phyloP scores from a whole-genome alignment of 2,113 vertebrate species.

The Dromas ardeola region DNA sequence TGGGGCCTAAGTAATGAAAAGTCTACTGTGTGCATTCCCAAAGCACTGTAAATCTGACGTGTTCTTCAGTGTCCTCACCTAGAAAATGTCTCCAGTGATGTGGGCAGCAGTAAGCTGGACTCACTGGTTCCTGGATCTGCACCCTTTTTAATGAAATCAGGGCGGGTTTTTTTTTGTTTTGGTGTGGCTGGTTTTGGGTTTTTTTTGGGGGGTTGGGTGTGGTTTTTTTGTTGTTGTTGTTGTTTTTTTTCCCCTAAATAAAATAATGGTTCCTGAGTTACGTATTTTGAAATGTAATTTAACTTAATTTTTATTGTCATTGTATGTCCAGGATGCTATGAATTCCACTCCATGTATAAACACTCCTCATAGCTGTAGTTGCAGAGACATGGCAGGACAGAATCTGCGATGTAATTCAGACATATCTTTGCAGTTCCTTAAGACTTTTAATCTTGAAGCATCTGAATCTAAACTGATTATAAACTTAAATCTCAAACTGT shows the following conservation, averaged over 20 bases:
- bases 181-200: neutral
- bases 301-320: neutral
- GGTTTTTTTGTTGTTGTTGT: neutral
- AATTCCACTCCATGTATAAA: neutral
- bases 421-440: neutral
- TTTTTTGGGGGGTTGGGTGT: no score
- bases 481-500: neutral
- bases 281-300: neutral
- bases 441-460: neutral
- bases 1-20: neutral
- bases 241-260: neutral
- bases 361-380: neutral
- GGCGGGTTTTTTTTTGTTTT: rapidly evolving
- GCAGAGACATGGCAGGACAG: neutral
- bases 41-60: neutral
- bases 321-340: rapidly evolving
- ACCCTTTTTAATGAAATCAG: neutral
- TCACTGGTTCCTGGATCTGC: neutral
- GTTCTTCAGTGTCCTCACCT: neutral
- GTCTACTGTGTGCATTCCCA: neutral
- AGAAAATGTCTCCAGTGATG: neutral
- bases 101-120: neutral
- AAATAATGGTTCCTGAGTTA: neutral
- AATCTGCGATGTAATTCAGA: neutral
- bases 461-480: neutral